phyloP scores from a whole-genome alignment of 2,888 invertebrate genomes.

The Norana najaformis region DNA sequence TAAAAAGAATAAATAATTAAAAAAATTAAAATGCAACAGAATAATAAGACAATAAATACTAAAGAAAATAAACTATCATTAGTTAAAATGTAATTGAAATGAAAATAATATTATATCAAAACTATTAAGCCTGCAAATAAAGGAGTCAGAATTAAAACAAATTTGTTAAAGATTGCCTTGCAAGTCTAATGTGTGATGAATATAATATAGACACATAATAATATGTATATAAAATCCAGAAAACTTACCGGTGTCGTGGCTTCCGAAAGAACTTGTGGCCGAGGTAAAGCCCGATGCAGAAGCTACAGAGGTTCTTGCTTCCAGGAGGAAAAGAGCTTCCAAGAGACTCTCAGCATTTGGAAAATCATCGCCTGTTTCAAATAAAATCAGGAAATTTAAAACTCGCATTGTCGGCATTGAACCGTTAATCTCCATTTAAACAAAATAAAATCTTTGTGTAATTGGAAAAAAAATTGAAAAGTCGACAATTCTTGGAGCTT shows the following conservation, averaged over 20 bases:
- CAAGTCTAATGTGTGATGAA: neutral
- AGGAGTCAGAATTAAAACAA: neutral
- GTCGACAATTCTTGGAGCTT: neutral
- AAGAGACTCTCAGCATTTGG: slow-evolving; percentile 7
- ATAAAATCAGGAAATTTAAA: neutral
- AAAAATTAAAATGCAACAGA: neutral
- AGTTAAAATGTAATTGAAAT: neutral
- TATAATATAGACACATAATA: no score
- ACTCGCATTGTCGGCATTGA: neutral
- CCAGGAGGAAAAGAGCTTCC: neutral
- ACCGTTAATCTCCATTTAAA: neutral
- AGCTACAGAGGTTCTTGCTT: neutral
- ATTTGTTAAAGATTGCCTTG: neutral
- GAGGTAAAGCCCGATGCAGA: neutral
- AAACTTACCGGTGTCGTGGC: neutral
- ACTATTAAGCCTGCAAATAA: neutral
- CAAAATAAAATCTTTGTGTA: no score
- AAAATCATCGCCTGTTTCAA: slow-evolving; percentile 17
- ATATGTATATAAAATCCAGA: neutral
- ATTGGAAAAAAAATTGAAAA: neutral
- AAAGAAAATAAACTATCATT: no score
- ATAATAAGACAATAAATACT: neutral
- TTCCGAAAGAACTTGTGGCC: neutral
- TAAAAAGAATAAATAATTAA: no score
- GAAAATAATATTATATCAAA: neutral